These are phyloP conservation scores for Poecilia latipinna DNA, from an alignment of 2,113 vertebrate species.

Conservation along the genomic window DNA sequence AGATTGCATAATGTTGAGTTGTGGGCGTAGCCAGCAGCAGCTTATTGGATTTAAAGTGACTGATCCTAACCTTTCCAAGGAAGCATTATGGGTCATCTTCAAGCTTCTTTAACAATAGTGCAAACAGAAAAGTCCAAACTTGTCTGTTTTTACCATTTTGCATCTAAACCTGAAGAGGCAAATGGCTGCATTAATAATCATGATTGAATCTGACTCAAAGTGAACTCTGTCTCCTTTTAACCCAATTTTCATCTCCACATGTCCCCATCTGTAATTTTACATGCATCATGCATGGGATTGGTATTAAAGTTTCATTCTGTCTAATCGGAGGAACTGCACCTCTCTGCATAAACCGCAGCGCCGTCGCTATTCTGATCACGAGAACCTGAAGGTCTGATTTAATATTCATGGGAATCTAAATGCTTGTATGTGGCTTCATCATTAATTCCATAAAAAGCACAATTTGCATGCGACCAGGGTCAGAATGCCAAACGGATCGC, in stretches of 20 bases:
- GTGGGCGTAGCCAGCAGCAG: too few relatives aligned
- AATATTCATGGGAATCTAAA: constrained; percentile 44
- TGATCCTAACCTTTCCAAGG: too few relatives aligned
- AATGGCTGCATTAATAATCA: too few relatives aligned
- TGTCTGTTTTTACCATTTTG: not conserved
- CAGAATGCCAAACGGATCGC: constrained; percentile 9
- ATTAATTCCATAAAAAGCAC: constrained; percentile 25
- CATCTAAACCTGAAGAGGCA: not conserved
- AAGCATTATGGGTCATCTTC: too few relatives aligned
- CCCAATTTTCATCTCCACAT: not conserved
- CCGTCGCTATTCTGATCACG: constrained; percentile 48
- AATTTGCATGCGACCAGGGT: constrained; percentile 12
- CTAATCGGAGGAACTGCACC: constrained; percentile 45
- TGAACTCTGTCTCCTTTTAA: too few relatives aligned
- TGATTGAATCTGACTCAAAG: too few relatives aligned
- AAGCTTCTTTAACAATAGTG: too few relatives aligned
- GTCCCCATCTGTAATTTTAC: not conserved
- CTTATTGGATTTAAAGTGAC: too few relatives aligned
- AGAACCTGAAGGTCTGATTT: constrained; percentile 27
- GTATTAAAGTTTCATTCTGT: constrained; percentile 69
- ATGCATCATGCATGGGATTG: constrained; percentile 29
- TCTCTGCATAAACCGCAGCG: constrained; percentile 25
- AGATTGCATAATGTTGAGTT: too few relatives aligned
- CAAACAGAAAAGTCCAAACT: not conserved
- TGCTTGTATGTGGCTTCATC: constrained; percentile 26